These are phyloP conservation scores for Trachelus stipa DNA, from an alignment of 2,888 invertebrate genomes.

Conservation along the genomic window DNA sequence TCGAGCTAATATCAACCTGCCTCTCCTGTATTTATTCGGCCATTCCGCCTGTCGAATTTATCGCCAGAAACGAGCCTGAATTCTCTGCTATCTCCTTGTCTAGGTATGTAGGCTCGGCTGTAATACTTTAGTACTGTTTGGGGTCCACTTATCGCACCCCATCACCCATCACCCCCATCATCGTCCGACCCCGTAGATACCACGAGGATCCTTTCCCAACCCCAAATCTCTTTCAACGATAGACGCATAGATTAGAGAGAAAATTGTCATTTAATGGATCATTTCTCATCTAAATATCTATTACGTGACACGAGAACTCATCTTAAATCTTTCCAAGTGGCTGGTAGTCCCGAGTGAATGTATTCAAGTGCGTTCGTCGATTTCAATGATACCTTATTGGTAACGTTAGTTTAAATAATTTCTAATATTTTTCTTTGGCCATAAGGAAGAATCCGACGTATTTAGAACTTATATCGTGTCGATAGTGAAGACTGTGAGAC, in stretches of 20 bases:
- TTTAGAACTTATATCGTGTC: no score
- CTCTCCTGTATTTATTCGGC: background rate
- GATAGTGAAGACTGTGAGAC: no score
- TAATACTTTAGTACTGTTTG: background rate
- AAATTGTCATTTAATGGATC: background rate
- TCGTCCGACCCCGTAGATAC: background rate
- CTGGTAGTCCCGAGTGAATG: background rate
- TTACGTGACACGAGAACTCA: background rate
- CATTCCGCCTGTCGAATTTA: background rate
- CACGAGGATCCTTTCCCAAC: background rate
- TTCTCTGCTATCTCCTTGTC: background rate
- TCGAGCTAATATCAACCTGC: background rate
- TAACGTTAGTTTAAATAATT: background rate
- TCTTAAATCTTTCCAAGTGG: background rate
- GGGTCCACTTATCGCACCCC: background rate
- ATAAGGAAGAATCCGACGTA: no score
- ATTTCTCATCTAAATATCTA: background rate
- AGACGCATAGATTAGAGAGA: background rate
- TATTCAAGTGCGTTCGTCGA: background rate
- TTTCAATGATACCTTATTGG: background rate
- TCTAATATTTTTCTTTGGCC: background rate
- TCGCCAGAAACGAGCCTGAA: background rate
- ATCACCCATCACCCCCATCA: background rate
- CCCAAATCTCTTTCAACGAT: background rate
- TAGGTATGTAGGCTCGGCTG: background rate